Base-by-base conservation (phyloP, 2,113 vertebrate species). In the Eudyptes chrysolophus region DNA sequence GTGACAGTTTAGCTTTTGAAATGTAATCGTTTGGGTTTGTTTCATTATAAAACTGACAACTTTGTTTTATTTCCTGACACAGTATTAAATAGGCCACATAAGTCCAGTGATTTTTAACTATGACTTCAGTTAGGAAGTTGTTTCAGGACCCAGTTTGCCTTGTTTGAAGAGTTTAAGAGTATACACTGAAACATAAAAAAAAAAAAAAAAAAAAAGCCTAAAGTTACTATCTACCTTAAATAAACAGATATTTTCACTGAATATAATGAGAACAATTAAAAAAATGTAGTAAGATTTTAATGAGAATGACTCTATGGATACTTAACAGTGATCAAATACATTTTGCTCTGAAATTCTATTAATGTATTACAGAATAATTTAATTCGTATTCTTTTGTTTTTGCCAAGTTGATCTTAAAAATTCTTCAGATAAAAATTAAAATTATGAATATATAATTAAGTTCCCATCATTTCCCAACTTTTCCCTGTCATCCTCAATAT, bases 141-240 rank as follows among this genome's bases (percentile, higher is more conserved):
- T 66, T 82, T 71, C 46, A 48, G 14, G 65, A 65, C 16, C 13
- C 34, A 36, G 8, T 61, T 93, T 58, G 16, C 24, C 22, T 65
- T 60, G 3, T 51, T 89, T 60, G n/a, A 72, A 82, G 21, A 46
- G 13, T 64, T 86, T 62, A 65, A 57, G 22, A 30, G 3, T 13
- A 48, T 80, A 38, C 2, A 62, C n/a, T 75, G 17, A 34, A 69
- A 30, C 4, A 71, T 13, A 4, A 22, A 44, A 57, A 20, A 36
- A n/a, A n/a, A n/a, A n/a, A n/a, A n/a, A n/a, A n/a, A n/a, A 26
- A 14, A 17, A 10, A 3, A 4, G 13, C 1, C 4, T 79, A 5
- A 42, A 24, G 3, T 49, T 58, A 18, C 13, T 42, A 51, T 34
- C 4, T 38, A 42, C 14, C 10, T 54, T 58, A 68, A 46, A 71